Evolutionary conservation across 1,140 invertebrate species (phyloP).

Genomic region (Apis florea): DNA sequence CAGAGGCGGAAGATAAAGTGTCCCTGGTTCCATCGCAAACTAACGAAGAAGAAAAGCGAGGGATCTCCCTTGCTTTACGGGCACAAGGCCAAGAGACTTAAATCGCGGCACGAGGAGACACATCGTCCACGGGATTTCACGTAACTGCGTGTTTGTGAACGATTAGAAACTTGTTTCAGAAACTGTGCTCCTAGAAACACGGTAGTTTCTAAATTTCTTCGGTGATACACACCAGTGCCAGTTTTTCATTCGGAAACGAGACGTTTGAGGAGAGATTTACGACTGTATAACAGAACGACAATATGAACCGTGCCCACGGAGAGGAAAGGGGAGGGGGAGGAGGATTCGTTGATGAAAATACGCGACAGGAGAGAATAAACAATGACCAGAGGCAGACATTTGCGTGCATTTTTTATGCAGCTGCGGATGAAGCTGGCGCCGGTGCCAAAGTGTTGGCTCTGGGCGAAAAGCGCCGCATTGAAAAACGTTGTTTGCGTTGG

Average conservation of each 20-base stretch:
- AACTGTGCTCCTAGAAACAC: neutral
- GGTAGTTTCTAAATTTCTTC: too few relatives aligned
- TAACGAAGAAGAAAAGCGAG: slow-evolving; percentile 31
- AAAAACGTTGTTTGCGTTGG: neutral
- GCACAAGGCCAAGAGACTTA: slow-evolving; percentile 23
- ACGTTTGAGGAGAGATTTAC: neutral
- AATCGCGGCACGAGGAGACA: slow-evolving; percentile 5
- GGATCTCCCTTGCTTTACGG: neutral
- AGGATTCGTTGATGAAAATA: neutral
- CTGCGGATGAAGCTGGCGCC: neutral
- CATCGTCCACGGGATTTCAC: neutral
- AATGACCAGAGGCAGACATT: neutral
- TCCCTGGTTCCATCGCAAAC: neutral
- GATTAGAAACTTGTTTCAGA: too few relatives aligned
- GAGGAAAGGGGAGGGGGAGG: too few relatives aligned
- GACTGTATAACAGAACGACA: too few relatives aligned
- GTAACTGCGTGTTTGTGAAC: neutral
- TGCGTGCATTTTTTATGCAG: slow-evolving; percentile 3
- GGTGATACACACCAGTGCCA: too few relatives aligned
- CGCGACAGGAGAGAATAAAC: neutral
- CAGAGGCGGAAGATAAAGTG: slow-evolving; percentile 24
- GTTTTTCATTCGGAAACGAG: neutral
- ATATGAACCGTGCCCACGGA: neutral
- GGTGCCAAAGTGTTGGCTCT: neutral
- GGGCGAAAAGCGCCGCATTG: neutral